phyloP scores from a whole-genome alignment of 2,797 vertebrate genomes.

The Kryptolebias ocellatus region DNA sequence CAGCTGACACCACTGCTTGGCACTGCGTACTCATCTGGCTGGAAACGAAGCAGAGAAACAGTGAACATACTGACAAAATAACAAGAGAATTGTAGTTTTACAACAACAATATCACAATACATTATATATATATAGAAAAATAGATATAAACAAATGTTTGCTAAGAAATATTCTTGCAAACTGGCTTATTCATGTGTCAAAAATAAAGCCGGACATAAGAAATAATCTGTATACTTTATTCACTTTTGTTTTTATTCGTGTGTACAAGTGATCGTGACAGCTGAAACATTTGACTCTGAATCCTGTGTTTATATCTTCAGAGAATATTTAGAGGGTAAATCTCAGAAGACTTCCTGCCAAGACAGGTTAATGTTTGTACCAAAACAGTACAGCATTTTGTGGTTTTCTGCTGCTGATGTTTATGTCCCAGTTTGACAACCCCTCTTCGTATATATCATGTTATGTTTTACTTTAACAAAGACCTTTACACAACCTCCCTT shows the following conservation, averaged over 20 bases:
- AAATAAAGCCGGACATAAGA: not conserved
- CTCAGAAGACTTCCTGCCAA: not conserved
- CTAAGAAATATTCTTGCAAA: too few species aligned
- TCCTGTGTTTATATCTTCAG: not conserved
- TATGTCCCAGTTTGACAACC: not conserved
- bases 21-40: slow-evolving; percentile 86
- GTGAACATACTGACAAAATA: not conserved
- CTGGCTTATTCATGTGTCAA: too few species aligned
- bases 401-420: not conserved
- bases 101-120: not conserved
- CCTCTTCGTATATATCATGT: too few species aligned
- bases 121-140: not conserved
- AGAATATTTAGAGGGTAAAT: not conserved
- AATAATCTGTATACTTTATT: not conserved
- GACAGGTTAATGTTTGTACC: not conserved
- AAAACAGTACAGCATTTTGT: not conserved
- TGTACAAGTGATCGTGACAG: not conserved
- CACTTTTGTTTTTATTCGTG: not conserved
- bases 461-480: not conserved
- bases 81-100: not conserved
- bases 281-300: not conserved
- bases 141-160: not conserved
- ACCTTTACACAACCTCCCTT: not conserved
- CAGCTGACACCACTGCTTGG: slow-evolving; percentile 85
- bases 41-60: slow-evolving; percentile 17